These are phyloP conservation scores for Neosilurus mollespiculum DNA, from an alignment of 2,797 vertebrate genomes.

Conservation along the genomic window DNA sequence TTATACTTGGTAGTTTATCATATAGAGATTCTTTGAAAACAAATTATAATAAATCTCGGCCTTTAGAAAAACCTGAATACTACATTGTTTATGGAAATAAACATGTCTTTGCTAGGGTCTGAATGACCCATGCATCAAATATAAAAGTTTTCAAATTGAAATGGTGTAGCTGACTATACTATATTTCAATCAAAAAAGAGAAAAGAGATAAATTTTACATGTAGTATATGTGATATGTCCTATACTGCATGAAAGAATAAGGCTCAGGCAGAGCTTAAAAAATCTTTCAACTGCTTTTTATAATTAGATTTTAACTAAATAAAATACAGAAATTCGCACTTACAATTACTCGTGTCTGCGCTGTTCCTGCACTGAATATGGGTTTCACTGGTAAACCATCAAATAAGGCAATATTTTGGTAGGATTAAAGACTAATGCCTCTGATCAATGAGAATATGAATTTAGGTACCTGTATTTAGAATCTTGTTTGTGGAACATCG, in stretches of 20 bases:
- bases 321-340: background rate
- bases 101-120: too few species aligned
- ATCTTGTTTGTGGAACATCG: constrained; percentile 1
- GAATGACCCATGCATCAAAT: background rate
- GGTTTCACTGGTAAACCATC: background rate
- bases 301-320: too few species aligned
- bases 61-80: background rate
- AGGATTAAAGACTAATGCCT: background rate
- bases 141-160: background rate
- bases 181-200: background rate
- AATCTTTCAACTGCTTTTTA: too few species aligned
- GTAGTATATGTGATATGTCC: background rate
- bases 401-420: background rate
- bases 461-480: background rate
- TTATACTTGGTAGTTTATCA: background rate
- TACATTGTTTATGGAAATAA: background rate
- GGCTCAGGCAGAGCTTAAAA: background rate
- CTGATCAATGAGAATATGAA: background rate
- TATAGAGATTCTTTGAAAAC: background rate
- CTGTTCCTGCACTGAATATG: background rate
- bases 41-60: too few species aligned
- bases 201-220: background rate
- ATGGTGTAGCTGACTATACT: background rate
- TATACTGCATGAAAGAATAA: background rate
- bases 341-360: background rate